A percentile compares a stretch with the other conserved stretches of the same genome.
These are phyloP conservation scores for Callyntrura sp. DNA, from an alignment of 2,888 invertebrate species.

Conservation along the genomic window DNA sequence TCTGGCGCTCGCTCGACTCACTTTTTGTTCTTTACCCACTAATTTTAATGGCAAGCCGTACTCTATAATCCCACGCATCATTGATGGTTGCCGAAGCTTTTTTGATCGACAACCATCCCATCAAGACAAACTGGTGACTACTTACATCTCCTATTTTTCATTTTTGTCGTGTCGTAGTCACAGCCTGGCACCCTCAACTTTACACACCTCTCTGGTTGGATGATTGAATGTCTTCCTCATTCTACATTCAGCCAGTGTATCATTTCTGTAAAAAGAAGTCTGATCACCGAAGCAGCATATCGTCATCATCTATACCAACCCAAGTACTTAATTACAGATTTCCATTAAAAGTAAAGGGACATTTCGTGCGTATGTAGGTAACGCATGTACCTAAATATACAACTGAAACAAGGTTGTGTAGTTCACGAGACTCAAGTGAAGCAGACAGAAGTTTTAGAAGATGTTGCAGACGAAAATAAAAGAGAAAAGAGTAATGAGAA, in stretches of 20 bases:
- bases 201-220: too few species aligned
- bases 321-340: slow-evolving; percentile 51
- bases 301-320: background rate
- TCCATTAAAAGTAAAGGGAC: slow-evolving; percentile 35
- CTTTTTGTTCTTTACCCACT: slow-evolving; percentile 39
- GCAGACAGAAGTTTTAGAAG: too few species aligned
- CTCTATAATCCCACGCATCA: slow-evolving; percentile 39
- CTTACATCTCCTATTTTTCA: slow-evolving; percentile 33
- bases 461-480: slow-evolving; percentile 12
- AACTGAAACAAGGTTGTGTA: slow-evolving; percentile 67
- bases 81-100: slow-evolving; percentile 11
- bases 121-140: background rate
- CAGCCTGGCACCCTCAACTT: background rate
- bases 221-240: background rate
- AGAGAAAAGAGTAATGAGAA: slow-evolving; percentile 16
- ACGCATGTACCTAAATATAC: too few species aligned
- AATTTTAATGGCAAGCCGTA: slow-evolving; percentile 48
- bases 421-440: slow-evolving; percentile 69
- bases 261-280: slow-evolving; percentile 7
- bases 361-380: too few species aligned
- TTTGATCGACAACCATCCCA: slow-evolving; percentile 52
- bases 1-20: background rate
- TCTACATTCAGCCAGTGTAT: too few species aligned
- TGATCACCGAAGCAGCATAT: too few species aligned
- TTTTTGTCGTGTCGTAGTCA: slow-evolving; percentile 1